Evolutionary conservation across 2,888 invertebrate genomes (phyloP).

Genomic region (Corythucha ciliata): DNA sequence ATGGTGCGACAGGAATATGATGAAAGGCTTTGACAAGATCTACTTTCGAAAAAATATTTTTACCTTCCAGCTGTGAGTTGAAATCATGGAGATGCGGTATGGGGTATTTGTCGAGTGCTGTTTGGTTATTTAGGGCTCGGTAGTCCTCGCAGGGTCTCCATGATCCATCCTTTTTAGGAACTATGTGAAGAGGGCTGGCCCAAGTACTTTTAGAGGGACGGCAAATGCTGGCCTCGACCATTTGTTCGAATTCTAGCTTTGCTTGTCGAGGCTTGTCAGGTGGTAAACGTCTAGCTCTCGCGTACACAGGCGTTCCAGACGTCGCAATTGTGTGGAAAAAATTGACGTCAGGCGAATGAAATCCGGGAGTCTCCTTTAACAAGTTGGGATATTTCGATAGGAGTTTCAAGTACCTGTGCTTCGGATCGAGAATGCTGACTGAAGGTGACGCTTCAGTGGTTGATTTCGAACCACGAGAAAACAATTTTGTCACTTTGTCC

Average conservation of each 20-base stretch:
- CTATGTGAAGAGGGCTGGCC: conserved; percentile 20
- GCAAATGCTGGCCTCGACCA: conserved; percentile 24
- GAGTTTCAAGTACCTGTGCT: neutral
- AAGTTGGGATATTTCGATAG: conserved; percentile 4
- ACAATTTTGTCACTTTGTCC: neutral
- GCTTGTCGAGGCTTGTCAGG: conserved; percentile 37
- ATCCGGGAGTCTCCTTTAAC: conserved; percentile 1
- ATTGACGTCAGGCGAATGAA: neutral
- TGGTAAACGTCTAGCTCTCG: conserved; percentile 32
- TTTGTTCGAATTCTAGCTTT: conserved; percentile 10
- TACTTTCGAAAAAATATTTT: conserved; percentile 35
- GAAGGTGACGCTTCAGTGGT: neutral
- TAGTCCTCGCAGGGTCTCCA: conserved; percentile 41
- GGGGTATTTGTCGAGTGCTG: conserved; percentile 39
- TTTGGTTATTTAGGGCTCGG: conserved; percentile 38
- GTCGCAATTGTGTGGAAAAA: conserved; percentile 19
- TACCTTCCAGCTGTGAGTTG: conserved; percentile 31
- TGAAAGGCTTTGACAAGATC: conserved; percentile 36
- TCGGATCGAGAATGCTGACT: neutral
- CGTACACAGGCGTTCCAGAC: conserved; percentile 36
- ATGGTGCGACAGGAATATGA: conserved; percentile 39
- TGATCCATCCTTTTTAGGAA: conserved; percentile 21
- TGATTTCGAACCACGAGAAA: neutral
- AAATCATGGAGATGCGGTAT: conserved; percentile 39
- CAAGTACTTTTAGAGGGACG: conserved; percentile 19